Percentiles rank a stretch among this genome's conserved stretches.
Evolutionary conservation across 2,888 invertebrate species (phyloP).

Genomic region (Cheilosia soror): DNA sequence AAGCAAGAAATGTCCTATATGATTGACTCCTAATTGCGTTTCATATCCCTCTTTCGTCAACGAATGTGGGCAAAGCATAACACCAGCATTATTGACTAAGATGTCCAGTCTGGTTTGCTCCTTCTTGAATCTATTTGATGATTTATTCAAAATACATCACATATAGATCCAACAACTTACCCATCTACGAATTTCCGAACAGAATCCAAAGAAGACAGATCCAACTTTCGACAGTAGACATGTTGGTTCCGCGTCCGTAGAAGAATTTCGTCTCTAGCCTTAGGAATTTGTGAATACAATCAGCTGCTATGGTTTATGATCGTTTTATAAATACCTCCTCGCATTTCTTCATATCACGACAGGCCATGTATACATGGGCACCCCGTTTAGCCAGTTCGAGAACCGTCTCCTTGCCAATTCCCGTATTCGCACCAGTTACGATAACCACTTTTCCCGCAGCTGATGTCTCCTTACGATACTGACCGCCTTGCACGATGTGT

Average conservation of each 20-base stretch:
- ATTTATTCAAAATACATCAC: not conserved
- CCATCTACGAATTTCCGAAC: constrained; percentile 86
- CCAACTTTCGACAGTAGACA: constrained; percentile 86
- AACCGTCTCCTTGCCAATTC: constrained; percentile 91
- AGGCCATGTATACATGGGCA: constrained; percentile 94
- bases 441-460: constrained; percentile 88
- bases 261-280: constrained; percentile 89
- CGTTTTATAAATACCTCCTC: constrained; percentile 84
- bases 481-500: constrained; percentile 85
- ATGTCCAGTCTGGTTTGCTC: constrained; percentile 86
- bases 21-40: constrained; percentile 88
- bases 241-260: constrained; percentile 89
- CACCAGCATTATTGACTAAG: constrained; percentile 89
- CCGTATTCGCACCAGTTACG: constrained; percentile 92
- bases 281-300: not conserved
- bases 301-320: not conserved
- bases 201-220: constrained; percentile 85
- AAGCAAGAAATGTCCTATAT: constrained; percentile 87
- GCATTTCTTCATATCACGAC: constrained; percentile 90
- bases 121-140: constrained; percentile 80
- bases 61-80: constrained; percentile 87
- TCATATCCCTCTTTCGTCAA: constrained; percentile 88
- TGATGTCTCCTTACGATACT: constrained; percentile 85
- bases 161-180: constrained; percentile 79
- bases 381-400: constrained; percentile 89